Conservation (phyloP, 2,113 vertebrate genomes). For the Tychaedon coryphoeus region DNA sequence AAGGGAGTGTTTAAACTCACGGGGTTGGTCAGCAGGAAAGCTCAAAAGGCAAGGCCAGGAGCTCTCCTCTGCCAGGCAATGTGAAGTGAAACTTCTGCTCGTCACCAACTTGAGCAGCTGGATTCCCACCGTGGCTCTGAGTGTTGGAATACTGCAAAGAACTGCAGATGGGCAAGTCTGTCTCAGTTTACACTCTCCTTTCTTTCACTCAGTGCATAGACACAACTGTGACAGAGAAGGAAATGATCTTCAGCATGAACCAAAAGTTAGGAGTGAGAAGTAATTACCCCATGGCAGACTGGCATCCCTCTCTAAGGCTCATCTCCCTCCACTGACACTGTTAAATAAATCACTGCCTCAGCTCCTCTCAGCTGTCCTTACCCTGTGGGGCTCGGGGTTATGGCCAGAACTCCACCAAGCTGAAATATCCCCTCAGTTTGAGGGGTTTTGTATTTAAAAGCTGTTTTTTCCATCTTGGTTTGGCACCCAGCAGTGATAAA, state of each 20-base stretch:
- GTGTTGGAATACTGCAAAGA: background rate
- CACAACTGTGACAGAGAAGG: background rate
- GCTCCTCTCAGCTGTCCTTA: background rate
- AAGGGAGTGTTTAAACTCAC: background rate
- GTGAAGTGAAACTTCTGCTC: background rate
- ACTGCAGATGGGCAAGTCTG: background rate
- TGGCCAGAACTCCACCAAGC: background rate
- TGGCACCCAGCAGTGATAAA: slow-evolving; percentile 32
- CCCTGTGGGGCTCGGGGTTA: background rate
- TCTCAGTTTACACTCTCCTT: background rate
- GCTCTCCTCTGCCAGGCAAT: background rate
- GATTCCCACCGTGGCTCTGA: background rate
- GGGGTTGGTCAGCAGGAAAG: background rate
- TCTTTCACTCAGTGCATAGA: background rate
- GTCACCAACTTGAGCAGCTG: background rate
- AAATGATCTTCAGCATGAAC: background rate
- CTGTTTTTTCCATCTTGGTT: background rate
- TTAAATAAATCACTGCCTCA: background rate
- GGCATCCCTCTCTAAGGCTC: background rate
- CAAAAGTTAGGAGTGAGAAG: background rate
- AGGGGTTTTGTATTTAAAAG: slow-evolving; percentile 7
- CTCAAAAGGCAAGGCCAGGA: background rate
- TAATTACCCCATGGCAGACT: background rate
- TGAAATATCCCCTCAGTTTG: background rate
- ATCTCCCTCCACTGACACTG: background rate